Evolutionary conservation across 2,888 invertebrate species (phyloP).

Genomic region (Chalcis sispes): DNA sequence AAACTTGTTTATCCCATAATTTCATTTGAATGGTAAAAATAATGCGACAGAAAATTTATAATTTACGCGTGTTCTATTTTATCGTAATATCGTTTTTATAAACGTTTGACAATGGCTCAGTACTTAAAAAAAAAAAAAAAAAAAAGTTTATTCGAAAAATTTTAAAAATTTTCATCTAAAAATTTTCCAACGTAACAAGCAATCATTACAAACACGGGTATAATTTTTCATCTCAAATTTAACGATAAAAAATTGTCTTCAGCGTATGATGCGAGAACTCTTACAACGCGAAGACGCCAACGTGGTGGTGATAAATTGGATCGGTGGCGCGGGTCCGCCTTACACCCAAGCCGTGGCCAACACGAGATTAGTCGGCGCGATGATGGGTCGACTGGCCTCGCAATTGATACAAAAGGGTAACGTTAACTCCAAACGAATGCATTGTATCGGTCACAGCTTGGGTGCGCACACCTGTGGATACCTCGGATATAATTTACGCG

Average conservation of each 20-base stretch:
- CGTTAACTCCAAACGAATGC: constrained; percentile 80
- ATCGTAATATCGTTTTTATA: too few relatives aligned
- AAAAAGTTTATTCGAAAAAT: too few relatives aligned
- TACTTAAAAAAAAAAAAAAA: too few relatives aligned
- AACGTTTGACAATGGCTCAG: too few relatives aligned
- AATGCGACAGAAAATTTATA: too few relatives aligned
- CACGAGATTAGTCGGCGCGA: constrained; percentile 89
- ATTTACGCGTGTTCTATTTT: too few relatives aligned
- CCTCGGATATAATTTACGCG: constrained; percentile 85
- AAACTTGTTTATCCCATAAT: too few relatives aligned
- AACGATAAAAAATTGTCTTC: constrained; percentile 73
- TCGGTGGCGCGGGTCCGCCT: constrained; percentile 89
- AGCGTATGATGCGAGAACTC: constrained; percentile 85
- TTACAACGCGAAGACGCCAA: constrained; percentile 84
- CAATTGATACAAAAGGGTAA: constrained; percentile 75
- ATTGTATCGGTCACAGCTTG: constrained; percentile 91
- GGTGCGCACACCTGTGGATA: constrained; percentile 92
- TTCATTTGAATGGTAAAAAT: too few relatives aligned
- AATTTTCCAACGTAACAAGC: background rate
- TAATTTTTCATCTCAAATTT: too few relatives aligned
- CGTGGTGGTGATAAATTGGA: constrained; percentile 91
- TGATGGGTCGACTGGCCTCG: constrained; percentile 84
- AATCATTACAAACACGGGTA: background rate
- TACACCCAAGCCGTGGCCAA: constrained; percentile 96
- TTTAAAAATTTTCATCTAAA: too few relatives aligned